Conservation (phyloP, 2,113 vertebrate species). For the Chlamydotis undulata region DNA sequence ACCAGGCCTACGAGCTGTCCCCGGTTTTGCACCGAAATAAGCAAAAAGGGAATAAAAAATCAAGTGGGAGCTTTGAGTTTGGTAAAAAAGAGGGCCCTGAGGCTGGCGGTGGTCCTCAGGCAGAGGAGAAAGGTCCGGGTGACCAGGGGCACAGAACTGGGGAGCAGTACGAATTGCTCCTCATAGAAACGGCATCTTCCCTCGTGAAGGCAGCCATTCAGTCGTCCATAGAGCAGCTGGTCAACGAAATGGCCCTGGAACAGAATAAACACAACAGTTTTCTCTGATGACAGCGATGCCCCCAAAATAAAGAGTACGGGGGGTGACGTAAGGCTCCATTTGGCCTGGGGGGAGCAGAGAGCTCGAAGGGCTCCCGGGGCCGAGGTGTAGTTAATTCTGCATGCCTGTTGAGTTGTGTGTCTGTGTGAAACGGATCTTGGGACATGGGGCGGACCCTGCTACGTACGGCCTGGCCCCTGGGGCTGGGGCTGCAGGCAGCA, state of each 20-base stretch:
- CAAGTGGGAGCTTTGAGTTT: not conserved
- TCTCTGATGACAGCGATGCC: slow-evolving; percentile 56
- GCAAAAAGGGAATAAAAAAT: slow-evolving; percentile 67
- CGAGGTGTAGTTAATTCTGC: slow-evolving; percentile 32
- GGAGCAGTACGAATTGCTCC: slow-evolving; percentile 76
- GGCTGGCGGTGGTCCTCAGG: not conserved
- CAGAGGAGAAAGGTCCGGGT: not conserved
- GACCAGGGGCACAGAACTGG: slow-evolving; percentile 70
- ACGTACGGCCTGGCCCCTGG: not conserved
- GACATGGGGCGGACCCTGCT: not conserved
- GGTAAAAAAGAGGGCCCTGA: not conserved
- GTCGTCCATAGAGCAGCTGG: slow-evolving; percentile 80
- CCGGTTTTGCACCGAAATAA: slow-evolving; percentile 68
- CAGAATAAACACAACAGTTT: slow-evolving; percentile 76
- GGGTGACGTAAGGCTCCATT: not conserved
- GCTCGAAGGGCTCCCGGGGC: not conserved
- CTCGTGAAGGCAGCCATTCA: slow-evolving; percentile 81
- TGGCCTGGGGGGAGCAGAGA: not conserved
- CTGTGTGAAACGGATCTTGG: not conserved
- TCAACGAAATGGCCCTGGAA: slow-evolving; percentile 78
- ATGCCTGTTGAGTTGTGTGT: slow-evolving; percentile 45
- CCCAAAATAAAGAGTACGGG: not conserved
- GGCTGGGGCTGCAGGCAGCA: not conserved
- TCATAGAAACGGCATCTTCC: slow-evolving; percentile 77
- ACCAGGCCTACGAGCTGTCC: slow-evolving; percentile 67